Percentiles rank a stretch among this genome's conserved stretches.
Conservation (phyloP, 92 coral and sea anemone species). For the Palythoa grandiflora region DNA sequence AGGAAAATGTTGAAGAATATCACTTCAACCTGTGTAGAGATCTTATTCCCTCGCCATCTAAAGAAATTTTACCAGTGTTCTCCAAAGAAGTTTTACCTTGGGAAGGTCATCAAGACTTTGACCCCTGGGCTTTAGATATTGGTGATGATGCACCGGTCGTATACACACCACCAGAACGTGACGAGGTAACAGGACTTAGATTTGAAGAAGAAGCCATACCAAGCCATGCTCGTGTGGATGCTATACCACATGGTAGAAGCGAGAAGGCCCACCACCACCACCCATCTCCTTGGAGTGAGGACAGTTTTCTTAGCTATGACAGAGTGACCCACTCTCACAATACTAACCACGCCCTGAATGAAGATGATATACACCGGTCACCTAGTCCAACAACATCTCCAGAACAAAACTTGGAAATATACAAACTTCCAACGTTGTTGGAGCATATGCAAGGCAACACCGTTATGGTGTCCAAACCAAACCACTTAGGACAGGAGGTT, state of each 20-base stretch:
- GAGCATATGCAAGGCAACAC: constrained; percentile 82
- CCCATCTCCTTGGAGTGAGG: constrained; percentile 42
- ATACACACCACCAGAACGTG: constrained; percentile 71
- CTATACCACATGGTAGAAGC: constrained; percentile 56
- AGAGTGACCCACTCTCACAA: constrained; percentile 23
- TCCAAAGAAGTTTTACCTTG: constrained; percentile 32
- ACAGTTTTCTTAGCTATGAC: constrained; percentile 20
- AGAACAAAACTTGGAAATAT: constrained; percentile 58
- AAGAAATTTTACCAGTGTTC: constrained; percentile 7
- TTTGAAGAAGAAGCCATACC: constrained; percentile 58
- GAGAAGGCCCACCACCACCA: constrained; percentile 61
- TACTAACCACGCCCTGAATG: not conserved
- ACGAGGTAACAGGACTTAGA: constrained; percentile 14
- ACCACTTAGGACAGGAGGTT: constrained; percentile 66
- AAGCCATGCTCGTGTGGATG: constrained; percentile 62
- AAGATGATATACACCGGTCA: constrained; percentile 4
- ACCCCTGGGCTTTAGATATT: constrained; percentile 67
- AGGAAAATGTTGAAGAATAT: constrained; percentile 44
- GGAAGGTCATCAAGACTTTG: constrained; percentile 27
- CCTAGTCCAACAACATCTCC: constrained; percentile 30
- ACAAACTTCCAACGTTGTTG: constrained; percentile 79
- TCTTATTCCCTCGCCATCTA: constrained; percentile 13
- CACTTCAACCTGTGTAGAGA: constrained; percentile 37
- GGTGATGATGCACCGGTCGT: constrained; percentile 69
- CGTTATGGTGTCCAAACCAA: constrained; percentile 34